These are phyloP conservation scores for Solenodon paradoxus DNA, from an alignment of 2,113 vertebrate genomes.

Conservation along the genomic window DNA sequence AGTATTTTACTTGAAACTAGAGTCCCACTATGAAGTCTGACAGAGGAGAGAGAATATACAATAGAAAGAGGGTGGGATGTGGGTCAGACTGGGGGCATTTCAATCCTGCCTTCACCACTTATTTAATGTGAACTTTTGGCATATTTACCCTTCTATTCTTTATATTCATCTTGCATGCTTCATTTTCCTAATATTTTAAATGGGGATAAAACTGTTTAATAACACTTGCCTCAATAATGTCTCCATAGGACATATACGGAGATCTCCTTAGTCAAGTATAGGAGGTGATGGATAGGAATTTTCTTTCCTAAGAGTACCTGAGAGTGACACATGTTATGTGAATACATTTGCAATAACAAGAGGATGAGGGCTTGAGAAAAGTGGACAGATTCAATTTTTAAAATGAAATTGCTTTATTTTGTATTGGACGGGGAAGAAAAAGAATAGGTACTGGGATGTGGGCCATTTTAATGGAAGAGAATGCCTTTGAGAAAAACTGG, in stretches of 20 bases:
- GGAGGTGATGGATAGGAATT: background rate
- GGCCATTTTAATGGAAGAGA: background rate
- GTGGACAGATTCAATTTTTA: background rate
- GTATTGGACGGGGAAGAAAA: background rate
- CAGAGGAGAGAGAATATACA: background rate
- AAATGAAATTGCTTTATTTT: background rate
- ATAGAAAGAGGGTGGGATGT: background rate
- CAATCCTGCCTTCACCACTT: background rate
- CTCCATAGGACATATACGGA: background rate
- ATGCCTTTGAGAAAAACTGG: background rate
- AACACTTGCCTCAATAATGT: background rate
- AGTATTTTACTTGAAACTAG: background rate
- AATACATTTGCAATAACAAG: background rate
- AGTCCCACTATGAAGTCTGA: background rate
- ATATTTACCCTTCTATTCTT: background rate
- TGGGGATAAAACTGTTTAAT: background rate
- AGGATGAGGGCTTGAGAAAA: background rate
- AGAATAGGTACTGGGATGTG: background rate
- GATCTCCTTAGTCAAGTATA: background rate
- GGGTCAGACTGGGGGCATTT: background rate
- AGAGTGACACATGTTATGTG: background rate
- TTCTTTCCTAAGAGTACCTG: background rate
- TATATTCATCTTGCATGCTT: background rate
- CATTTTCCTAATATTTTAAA: background rate
- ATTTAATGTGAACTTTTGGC: background rate